A percentile compares a stretch with the other conserved stretches of the same genome.
Conservation (phyloP, 2,888 invertebrate genomes). For the Yponomeuta evonymella region DNA sequence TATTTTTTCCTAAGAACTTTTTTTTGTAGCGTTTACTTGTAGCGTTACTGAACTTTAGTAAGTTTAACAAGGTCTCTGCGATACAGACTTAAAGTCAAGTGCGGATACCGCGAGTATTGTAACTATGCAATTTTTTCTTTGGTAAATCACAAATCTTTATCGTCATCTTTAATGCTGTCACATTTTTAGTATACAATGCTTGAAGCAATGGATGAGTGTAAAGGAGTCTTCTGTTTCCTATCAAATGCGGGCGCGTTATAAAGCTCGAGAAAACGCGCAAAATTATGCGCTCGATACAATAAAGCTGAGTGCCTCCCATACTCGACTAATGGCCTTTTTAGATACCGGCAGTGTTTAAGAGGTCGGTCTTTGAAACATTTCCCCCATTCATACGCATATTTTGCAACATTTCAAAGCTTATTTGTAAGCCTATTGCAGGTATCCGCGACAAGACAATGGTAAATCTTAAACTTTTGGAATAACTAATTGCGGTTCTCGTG, state of each 20-base stretch:
- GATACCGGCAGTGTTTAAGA: neutral
- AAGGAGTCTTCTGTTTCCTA: neutral
- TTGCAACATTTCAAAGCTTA: neutral
- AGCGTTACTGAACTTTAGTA: too few species aligned
- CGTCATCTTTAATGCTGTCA: too few species aligned
- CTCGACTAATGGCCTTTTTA: slow-evolving; percentile 7
- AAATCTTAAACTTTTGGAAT: too few species aligned
- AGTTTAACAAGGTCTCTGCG: too few species aligned
- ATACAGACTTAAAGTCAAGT: too few species aligned
- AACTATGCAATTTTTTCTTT: too few species aligned
- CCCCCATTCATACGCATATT: neutral
- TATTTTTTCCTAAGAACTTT: too few species aligned
- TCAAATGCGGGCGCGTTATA: neutral
- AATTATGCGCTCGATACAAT: slow-evolving; percentile 14
- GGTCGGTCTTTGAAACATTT: neutral
- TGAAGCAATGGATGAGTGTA: neutral
- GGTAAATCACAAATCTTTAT: too few species aligned
- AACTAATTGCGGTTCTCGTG: too few species aligned
- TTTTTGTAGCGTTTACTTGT: too few species aligned
- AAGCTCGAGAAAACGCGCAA: slow-evolving; percentile 2
- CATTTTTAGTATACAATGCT: too few species aligned
- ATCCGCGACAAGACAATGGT: neutral
- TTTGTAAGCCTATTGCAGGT: neutral
- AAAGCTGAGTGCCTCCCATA: slow-evolving; percentile 8
- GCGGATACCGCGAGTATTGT: too few species aligned